A percentile compares a stretch with the other conserved stretches of the same genome.
phyloP scores from a whole-genome alignment of 2,113 vertebrate species.

The Dunckerocampus dactyliophorus region DNA sequence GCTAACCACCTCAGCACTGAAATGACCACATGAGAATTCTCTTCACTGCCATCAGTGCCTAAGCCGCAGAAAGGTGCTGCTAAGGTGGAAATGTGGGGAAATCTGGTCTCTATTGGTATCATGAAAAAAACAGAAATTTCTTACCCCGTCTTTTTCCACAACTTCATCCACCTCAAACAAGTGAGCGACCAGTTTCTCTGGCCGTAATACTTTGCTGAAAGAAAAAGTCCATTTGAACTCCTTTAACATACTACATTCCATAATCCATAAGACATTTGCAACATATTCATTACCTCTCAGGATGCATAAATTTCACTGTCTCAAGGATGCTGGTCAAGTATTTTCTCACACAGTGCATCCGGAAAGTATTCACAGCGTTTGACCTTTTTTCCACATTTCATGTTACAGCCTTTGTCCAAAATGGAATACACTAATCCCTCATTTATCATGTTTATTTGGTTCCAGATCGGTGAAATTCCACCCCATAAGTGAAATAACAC shows the following conservation, averaged over 20 bases:
- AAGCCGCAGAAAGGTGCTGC: slow-evolving; percentile 2
- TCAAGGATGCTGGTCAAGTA: too few relatives aligned
- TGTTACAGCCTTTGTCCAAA: too few relatives aligned
- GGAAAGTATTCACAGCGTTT: too few relatives aligned
- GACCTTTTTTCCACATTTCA: too few relatives aligned
- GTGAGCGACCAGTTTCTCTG: slow-evolving; percentile 88
- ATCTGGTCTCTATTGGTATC: background rate
- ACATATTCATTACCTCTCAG: background rate
- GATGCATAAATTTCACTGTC: background rate
- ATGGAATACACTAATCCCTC: too few relatives aligned
- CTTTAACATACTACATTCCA: background rate
- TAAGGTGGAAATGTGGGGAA: slow-evolving; percentile 6
- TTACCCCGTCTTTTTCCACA: slow-evolving; percentile 94
- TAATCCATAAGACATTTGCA: background rate
- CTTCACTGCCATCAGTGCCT: slow-evolving; percentile 23
- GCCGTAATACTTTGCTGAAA: slow-evolving; percentile 82
- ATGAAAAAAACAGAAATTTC: background rate
- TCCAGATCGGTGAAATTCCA: too few relatives aligned
- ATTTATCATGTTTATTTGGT: too few relatives aligned
- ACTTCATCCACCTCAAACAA: slow-evolving; percentile 98
- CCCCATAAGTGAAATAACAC: too few relatives aligned
- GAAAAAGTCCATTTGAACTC: slow-evolving; percentile 8
- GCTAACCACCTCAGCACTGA: background rate
- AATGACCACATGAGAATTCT: background rate
- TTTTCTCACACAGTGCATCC: too few relatives aligned